Conservation (phyloP, 2,113 vertebrate genomes). For the Machaerirhynchus nigripectus region DNA sequence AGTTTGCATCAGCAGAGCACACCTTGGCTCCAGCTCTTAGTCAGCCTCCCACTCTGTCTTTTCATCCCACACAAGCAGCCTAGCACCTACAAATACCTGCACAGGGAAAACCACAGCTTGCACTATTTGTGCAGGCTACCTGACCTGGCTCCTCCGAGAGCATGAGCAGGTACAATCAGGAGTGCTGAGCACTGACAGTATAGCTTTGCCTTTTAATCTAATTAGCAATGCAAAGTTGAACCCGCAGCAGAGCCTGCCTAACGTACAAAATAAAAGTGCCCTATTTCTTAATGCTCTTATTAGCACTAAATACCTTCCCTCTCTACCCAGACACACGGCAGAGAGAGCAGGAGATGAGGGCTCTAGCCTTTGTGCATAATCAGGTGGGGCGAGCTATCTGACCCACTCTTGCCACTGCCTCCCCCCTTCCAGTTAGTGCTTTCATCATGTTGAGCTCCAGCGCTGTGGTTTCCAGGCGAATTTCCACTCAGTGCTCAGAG, state of each 20-base stretch:
- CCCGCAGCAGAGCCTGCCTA: background rate
- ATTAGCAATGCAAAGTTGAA: constrained; percentile 39
- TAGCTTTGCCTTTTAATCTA: background rate
- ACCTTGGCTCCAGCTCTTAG: background rate
- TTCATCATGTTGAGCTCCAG: constrained; percentile 16
- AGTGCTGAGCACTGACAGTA: background rate
- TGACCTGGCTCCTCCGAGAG: background rate
- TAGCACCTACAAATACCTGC: background rate
- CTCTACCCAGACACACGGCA: background rate
- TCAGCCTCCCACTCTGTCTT: background rate
- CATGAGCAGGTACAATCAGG: background rate
- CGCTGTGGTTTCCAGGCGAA: constrained; percentile 58
- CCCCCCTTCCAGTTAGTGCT: constrained; percentile 22
- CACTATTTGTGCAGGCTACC: background rate
- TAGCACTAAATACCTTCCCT: background rate
- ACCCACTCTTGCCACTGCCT: background rate
- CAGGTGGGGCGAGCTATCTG: background rate
- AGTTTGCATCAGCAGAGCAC: background rate
- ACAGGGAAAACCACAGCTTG: background rate
- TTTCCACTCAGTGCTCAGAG: constrained; percentile 63
- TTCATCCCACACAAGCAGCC: background rate
- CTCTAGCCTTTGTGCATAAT: background rate
- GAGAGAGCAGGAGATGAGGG: background rate
- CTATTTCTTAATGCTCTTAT: background rate
- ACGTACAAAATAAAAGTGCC: background rate